phyloP scores from a whole-genome alignment of 2,888 invertebrate genomes.

The Corbicula japonica region DNA sequence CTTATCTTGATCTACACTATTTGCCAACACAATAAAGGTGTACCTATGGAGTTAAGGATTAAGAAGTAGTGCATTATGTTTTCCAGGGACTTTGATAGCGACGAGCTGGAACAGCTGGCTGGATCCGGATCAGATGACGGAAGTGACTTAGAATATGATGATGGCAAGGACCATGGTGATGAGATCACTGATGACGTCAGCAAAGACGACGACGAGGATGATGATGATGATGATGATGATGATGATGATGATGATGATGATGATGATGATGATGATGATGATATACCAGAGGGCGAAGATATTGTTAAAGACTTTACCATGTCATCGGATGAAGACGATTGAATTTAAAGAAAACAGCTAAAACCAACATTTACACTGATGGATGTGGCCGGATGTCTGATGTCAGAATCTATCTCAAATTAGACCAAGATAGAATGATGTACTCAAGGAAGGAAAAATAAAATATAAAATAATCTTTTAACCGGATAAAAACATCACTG shows the following conservation, averaged over 20 bases:
- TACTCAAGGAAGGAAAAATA: background rate
- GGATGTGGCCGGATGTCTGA: too few species aligned
- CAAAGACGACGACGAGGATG: slow-evolving; percentile 86
- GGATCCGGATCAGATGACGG: slow-evolving; percentile 76
- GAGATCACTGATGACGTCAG: slow-evolving; percentile 82
- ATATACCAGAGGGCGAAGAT: slow-evolving; percentile 86
- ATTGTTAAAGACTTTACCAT: slow-evolving; percentile 85
- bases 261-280: too few species aligned
- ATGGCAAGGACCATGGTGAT: slow-evolving; percentile 85
- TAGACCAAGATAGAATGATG: background rate
- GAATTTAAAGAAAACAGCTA: slow-evolving; percentile 1
- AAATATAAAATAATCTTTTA: background rate
- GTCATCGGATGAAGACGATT: slow-evolving; percentile 71
- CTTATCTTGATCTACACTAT: too few species aligned
- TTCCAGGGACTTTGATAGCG: slow-evolving; percentile 82
- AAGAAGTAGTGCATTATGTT: too few species aligned
- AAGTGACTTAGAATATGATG: slow-evolving; percentile 77
- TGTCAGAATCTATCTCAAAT: background rate
- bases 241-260: slow-evolving; percentile 72
- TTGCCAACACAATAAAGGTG: too few species aligned
- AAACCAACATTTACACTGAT: background rate
- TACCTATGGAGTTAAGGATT: too few species aligned
- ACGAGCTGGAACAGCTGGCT: slow-evolving; percentile 80
- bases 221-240: slow-evolving; percentile 86
- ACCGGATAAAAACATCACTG: background rate